Evolutionary conservation across 2,888 invertebrate species (phyloP).

Genomic region (Nysson spinosus): DNA sequence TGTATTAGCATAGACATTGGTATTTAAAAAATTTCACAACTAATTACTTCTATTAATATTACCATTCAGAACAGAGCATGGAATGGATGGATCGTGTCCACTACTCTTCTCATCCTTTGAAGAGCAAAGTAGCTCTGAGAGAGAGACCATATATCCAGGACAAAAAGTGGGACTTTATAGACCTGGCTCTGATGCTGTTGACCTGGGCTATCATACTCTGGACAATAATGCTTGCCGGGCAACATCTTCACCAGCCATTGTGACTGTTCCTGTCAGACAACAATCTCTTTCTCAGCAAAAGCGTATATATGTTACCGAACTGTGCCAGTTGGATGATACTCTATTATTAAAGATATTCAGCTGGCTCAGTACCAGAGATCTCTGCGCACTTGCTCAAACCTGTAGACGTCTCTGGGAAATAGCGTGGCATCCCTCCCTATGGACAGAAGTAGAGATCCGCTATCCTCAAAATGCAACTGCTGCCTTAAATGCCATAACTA

Average conservation of each 20-base stretch:
- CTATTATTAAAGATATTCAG: conserved; percentile 84
- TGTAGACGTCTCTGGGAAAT: conserved; percentile 87
- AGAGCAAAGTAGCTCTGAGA: conserved; percentile 64
- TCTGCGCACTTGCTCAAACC: conserved; percentile 86
- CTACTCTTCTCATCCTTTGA: conserved; percentile 68
- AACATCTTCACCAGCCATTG: conserved; percentile 61
- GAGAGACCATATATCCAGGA: conserved; percentile 59
- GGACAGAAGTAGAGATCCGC: conserved; percentile 78
- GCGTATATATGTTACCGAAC: conserved; percentile 36
- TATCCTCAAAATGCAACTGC: conserved; percentile 67
- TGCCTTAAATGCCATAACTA: conserved; percentile 64
- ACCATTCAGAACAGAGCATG: conserved; percentile 68
- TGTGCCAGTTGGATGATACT: conserved; percentile 79
- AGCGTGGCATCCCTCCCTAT: conserved; percentile 87
- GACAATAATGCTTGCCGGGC: conserved; percentile 71
- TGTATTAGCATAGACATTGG: no score
- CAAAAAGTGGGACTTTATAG: conserved; percentile 67
- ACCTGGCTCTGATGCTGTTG: conserved; percentile 68
- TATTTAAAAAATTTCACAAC: no score
- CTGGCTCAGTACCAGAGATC: conserved; percentile 84
- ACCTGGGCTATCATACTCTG: conserved; percentile 73
- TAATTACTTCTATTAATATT: no score
- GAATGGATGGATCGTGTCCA: conserved; percentile 74
- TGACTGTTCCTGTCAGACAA: conserved; percentile 48
- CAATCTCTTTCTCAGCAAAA: conserved; percentile 54